These are phyloP conservation scores for Morone saxatilis DNA, from an alignment of 2,113 vertebrate species.

Conservation along the genomic window DNA sequence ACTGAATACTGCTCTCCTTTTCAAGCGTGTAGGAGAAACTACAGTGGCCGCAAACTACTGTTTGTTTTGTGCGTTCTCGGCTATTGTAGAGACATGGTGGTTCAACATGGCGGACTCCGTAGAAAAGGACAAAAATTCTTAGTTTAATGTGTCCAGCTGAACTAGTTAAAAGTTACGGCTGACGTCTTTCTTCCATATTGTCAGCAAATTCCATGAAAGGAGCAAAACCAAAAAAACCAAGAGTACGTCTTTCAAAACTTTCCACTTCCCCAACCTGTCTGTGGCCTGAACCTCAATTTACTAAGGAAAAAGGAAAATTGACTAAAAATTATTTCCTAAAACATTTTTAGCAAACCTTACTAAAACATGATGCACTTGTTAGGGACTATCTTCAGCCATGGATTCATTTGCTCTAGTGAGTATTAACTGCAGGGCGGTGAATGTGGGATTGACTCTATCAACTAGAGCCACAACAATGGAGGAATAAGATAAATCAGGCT, in stretches of 20 bases:
- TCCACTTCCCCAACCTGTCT: constrained; percentile 39
- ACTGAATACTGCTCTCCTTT: too few species aligned
- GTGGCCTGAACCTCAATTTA: not conserved
- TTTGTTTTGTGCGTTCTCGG: too few species aligned
- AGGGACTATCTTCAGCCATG: not conserved
- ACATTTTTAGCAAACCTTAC: not conserved
- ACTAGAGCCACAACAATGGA: not conserved
- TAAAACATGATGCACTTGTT: not conserved
- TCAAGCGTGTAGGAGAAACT: too few species aligned
- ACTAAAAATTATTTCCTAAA: not conserved
- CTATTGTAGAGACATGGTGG: too few species aligned
- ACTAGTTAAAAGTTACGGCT: not conserved
- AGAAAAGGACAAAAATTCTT: too few species aligned
- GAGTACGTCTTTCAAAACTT: constrained; percentile 16
- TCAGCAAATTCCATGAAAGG: constrained; percentile 27
- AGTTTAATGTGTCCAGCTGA: too few species aligned
- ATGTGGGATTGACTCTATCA: not conserved
- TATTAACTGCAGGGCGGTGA: not conserved
- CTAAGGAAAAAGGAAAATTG: not conserved
- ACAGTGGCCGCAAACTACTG: too few species aligned
- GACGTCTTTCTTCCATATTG: constrained; percentile 13
- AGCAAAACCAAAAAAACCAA: constrained; percentile 19
- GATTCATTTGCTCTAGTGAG: not conserved
- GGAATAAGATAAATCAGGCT: not conserved
- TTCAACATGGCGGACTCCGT: too few species aligned